Conservation (phyloP, 2,888 invertebrate genomes). For the Ashinkailepas kermadecensis region DNA sequence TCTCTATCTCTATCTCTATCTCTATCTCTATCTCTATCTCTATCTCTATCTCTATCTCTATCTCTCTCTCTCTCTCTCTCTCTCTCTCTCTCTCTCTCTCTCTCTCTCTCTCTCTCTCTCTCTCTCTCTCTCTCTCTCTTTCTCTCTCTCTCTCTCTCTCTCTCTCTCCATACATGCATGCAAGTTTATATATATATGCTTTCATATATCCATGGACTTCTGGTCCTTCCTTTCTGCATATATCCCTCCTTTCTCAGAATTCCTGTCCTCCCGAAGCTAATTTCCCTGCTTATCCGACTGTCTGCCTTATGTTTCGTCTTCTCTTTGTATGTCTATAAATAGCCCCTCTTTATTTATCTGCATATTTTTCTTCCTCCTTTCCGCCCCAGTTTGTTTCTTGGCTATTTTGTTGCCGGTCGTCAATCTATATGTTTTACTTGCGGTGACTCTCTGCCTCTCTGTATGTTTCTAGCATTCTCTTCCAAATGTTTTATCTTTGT, state of each 20-base stretch:
- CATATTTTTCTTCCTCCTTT: neutral
- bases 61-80: neutral
- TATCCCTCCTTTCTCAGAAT: neutral
- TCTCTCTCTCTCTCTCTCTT: neutral
- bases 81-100: conserved; percentile 7
- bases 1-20: neutral
- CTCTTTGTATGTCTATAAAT: conserved; percentile 15
- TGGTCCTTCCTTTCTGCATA: neutral
- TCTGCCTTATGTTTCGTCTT: neutral
- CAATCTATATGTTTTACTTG: too few relatives aligned
- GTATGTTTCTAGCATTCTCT: too few relatives aligned
- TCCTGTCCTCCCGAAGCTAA: too few relatives aligned
- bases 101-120: conserved; percentile 18
- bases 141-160: neutral
- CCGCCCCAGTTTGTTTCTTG: too few relatives aligned
- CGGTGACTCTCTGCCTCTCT: too few relatives aligned
- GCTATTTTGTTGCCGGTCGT: too few relatives aligned
- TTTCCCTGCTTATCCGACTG: too few relatives aligned
- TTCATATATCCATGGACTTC: neutral
- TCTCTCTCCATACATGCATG: neutral
- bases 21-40: too few relatives aligned
- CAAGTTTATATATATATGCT: too few relatives aligned
- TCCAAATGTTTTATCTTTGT: too few relatives aligned
- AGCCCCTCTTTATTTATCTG: neutral
- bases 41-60: too few relatives aligned